Evolutionary conservation across 2,113 vertebrate genomes (phyloP).

Genomic region (Hipposideros armiger): DNA sequence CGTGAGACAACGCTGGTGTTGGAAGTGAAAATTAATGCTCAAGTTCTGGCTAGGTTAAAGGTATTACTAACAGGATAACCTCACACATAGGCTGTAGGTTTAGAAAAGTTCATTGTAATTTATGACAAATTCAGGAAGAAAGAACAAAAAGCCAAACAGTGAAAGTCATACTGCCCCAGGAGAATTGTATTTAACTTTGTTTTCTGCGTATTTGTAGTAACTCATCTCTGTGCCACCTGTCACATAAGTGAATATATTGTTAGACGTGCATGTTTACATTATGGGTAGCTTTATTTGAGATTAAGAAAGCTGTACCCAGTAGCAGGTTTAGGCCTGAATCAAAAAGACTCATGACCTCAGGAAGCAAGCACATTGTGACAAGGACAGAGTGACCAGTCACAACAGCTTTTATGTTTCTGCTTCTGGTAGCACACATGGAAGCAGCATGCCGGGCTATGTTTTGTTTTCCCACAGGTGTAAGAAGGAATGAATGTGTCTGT

Average conservation of each 20-base stretch:
- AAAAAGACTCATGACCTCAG: not conserved
- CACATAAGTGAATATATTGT: not conserved
- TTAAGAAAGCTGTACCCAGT: not conserved
- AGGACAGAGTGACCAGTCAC: constrained; percentile 18
- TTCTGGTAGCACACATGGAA: not conserved
- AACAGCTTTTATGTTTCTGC: not conserved
- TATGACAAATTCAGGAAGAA: not conserved
- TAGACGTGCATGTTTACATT: not conserved
- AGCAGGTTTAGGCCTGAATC: not conserved
- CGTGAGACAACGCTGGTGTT: not conserved
- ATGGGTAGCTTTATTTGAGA: not conserved
- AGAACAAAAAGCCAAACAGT: not conserved
- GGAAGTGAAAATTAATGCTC: not conserved
- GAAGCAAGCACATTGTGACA: not conserved
- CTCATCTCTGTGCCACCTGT: not conserved
- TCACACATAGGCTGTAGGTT: not conserved
- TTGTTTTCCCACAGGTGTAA: not conserved
- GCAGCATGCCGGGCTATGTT: not conserved
- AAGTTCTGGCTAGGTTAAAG: not conserved
- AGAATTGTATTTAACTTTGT: not conserved
- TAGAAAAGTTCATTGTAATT: not conserved
- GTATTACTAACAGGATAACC: not conserved
- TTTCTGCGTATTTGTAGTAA: not conserved
- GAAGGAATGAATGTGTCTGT: not conserved
- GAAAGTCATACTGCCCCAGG: not conserved